Base-by-base conservation (phyloP, 1,140 invertebrate genomes). In the Caenorhabditis latens region DNA sequence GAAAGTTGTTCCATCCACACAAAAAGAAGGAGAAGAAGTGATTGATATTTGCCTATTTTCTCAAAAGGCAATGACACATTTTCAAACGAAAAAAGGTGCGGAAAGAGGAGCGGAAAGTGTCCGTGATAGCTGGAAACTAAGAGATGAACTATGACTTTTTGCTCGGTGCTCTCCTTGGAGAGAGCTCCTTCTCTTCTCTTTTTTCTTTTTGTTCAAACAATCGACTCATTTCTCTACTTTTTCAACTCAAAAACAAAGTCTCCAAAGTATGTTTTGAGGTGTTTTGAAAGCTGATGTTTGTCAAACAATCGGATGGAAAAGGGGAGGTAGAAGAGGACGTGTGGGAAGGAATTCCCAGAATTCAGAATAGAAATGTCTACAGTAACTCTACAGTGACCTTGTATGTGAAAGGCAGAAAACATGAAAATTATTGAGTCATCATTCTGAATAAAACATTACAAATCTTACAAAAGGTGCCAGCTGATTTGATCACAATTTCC, bases 201-300 rank as follows among this genome's bases (percentile, higher is more conserved):
- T 32, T 32, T 32, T 32, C 32, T 32, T 53, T 46, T 48, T 79
- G 46, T 50, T 50, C 71, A 79, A 79, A 79, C 46, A 79, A 50
- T 53, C 16, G 40, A 8, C 50, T n/a, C 14, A 40, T 14, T 5
- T 50, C 46, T 79, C 13, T 24, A 21, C 71, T 50, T 50, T 67
- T 67, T 24, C 46, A 50, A 79, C 43, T 50, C 13, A 53, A 79
- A 79, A 79, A 79, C 71, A 79, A 48, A 24, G 71, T 50, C 71
- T 79, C 46, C 71, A 79, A 79, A 79, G 24, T 79, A 79, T 79
- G 65, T 71, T 48, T 71, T 71, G 43, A 43, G 43, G 42, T n/a
- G 42, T 16, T 71, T 43, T 71, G 40, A 21, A 71, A 46, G 40
- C 43, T 71, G 42, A 43, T 46, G 65, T n/a, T 9, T 71, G 40